Conservation (phyloP, 2,888 invertebrate genomes). For the Drosophila lacicola region DNA sequence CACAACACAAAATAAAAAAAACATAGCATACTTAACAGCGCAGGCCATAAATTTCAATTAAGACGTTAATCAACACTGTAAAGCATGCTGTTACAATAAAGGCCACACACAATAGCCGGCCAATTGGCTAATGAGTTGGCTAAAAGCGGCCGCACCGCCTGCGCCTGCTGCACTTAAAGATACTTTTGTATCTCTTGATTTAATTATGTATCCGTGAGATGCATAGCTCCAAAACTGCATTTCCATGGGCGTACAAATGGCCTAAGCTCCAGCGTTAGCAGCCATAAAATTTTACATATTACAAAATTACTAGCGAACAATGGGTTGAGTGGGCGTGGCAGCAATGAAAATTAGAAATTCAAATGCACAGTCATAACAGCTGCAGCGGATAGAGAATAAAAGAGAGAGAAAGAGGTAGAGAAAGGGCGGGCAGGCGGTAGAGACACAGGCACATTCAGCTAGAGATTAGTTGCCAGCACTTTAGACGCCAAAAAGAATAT, state of each 20-base stretch:
- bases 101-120: neutral
- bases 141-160: neutral
- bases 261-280: slow-evolving; percentile 5
- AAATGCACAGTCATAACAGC: slow-evolving; percentile 26
- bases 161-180: slow-evolving; percentile 5
- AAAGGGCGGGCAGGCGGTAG: neutral
- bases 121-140: slow-evolving; percentile 38
- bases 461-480: slow-evolving; percentile 36
- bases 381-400: neutral
- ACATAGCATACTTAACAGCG: slow-evolving; percentile 63
- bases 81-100: slow-evolving; percentile 43
- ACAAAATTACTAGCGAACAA: slow-evolving; percentile 28
- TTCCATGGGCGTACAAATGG: slow-evolving; percentile 14
- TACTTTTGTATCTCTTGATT: slow-evolving; percentile 25
- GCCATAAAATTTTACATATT: slow-evolving; percentile 44
- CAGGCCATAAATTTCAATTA: slow-evolving; percentile 71
- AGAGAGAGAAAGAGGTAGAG: neutral
- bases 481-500: slow-evolving; percentile 11
- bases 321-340: neutral
- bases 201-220: slow-evolving; percentile 31
- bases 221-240: neutral
- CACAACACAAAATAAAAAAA: slow-evolving; percentile 18
- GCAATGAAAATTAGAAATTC: slow-evolving; percentile 29
- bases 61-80: slow-evolving; percentile 66
- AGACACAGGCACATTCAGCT: slow-evolving; percentile 4